These are phyloP conservation scores for Dromiciops gliroides DNA, from an alignment of 2,113 vertebrate species.

Conservation along the genomic window DNA sequence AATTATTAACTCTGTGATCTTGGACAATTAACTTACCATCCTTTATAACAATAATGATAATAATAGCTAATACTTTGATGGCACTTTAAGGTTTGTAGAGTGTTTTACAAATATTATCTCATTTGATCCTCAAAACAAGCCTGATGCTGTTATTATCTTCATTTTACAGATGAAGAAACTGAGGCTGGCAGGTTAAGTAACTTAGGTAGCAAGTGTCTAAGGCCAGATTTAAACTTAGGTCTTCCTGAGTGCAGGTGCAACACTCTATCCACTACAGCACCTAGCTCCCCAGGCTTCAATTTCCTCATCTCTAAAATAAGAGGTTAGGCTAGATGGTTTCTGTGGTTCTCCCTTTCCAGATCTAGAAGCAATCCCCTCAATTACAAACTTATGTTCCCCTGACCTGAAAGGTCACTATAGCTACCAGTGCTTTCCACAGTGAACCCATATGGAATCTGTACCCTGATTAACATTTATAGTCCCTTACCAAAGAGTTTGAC, in stretches of 20 bases:
- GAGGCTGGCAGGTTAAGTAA: background rate
- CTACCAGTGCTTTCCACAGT: background rate
- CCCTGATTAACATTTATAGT: background rate
- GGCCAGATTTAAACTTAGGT: background rate
- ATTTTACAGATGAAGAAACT: background rate
- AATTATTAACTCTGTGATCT: background rate
- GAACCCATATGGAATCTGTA: background rate
- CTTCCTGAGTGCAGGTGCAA: background rate
- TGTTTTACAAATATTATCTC: background rate
- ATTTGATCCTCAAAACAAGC: background rate
- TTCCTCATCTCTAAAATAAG: background rate
- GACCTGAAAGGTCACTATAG: background rate
- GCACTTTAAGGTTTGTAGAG: background rate
- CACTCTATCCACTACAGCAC: background rate
- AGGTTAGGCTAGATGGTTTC: background rate
- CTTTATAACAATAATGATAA: background rate
- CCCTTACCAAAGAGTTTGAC: background rate
- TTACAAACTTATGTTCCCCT: background rate
- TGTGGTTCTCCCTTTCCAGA: background rate
- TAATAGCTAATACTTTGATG: background rate
- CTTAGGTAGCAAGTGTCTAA: background rate
- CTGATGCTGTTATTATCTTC: background rate
- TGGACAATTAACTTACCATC: background rate
- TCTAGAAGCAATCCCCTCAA: background rate
- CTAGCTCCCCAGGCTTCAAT: background rate